Base-by-base conservation (phyloP, 1,140 invertebrate species). In the Ruditapes philippinarum region DNA sequence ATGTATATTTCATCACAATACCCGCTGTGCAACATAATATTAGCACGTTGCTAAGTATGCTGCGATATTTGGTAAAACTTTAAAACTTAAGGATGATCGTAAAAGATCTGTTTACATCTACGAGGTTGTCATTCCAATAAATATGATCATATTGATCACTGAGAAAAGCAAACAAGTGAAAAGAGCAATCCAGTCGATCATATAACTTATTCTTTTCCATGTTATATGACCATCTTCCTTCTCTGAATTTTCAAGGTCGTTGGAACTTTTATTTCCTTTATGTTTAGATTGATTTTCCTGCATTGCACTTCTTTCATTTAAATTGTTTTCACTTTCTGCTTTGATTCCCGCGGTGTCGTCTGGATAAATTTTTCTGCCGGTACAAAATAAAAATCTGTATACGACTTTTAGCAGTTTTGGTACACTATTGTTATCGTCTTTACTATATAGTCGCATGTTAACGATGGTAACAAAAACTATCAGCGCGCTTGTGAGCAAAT, bases 141-240 rank as follows among this genome's bases (percentile, higher is more conserved):
- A 83, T 11, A 73, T 40, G 0, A 68, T 36, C 1, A 68, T 45
- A n/a, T 57, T 83, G 11, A 70, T 0, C 3, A 83, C 14, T 1
- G 82, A 73, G 12, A 38, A 11, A 7, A 38, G 22, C 2, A 49
- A 54, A 25, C 78, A 86, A 0, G 36, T 33, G 0, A 76, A 33
- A 12, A 86, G 74, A 57, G 73, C 70, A 28, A 76, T 31, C 51
- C 25, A 54, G 54, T 86, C 84, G 4, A 86, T 3, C 51, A 65
- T 60, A n/a, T n/a, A 36, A 25, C 84, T 78, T 25, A 86, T 76
- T 38, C 65, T 78, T 36, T 78, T 76, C 84, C 84, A 86, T 25
- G 82, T 86, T 36, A 86, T 19, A 65, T 60, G 2, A 7, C 51
- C 36, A 17, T 54, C 22, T 22, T 81, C 51, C 4, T 36, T 33